Conservation (phyloP, 2,113 vertebrate species). For the Myocastor coypus region DNA sequence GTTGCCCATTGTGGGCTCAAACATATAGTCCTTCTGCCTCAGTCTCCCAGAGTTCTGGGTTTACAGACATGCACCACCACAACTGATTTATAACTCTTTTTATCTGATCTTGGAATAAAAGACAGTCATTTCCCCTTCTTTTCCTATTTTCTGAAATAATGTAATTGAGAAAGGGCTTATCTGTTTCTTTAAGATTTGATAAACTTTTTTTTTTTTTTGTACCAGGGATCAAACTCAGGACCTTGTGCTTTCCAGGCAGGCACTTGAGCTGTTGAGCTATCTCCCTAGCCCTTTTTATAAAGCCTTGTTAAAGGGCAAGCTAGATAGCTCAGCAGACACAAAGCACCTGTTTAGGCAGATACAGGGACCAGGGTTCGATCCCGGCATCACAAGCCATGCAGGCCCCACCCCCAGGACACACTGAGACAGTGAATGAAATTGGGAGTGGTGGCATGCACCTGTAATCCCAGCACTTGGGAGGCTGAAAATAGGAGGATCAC, state of each 20-base stretch:
- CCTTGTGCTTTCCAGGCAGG: no score
- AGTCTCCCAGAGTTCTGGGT: background rate
- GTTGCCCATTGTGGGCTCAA: background rate
- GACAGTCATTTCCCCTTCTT: background rate
- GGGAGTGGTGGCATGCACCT: no score
- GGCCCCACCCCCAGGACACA: no score
- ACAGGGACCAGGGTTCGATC: no score
- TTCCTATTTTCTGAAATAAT: slow-evolving; percentile 42
- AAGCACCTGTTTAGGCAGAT: no score
- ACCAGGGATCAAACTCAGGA: no score
- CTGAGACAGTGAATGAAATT: no score
- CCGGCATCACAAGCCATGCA: no score
- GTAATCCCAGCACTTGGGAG: no score
- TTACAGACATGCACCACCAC: background rate
- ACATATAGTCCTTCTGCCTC: background rate
- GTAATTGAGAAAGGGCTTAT: slow-evolving; percentile 14
- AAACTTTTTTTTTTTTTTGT: background rate
- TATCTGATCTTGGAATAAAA: slow-evolving; percentile 41
- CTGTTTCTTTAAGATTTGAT: background rate
- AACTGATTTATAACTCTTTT: background rate
- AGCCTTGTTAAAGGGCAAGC: background rate
- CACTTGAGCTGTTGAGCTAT: no score
- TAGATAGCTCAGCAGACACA: no score
- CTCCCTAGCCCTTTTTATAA: background rate
- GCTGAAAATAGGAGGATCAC: no score